phyloP scores from a whole-genome alignment of 2,113 vertebrate genomes.

The Hippocampus barbouri region DNA sequence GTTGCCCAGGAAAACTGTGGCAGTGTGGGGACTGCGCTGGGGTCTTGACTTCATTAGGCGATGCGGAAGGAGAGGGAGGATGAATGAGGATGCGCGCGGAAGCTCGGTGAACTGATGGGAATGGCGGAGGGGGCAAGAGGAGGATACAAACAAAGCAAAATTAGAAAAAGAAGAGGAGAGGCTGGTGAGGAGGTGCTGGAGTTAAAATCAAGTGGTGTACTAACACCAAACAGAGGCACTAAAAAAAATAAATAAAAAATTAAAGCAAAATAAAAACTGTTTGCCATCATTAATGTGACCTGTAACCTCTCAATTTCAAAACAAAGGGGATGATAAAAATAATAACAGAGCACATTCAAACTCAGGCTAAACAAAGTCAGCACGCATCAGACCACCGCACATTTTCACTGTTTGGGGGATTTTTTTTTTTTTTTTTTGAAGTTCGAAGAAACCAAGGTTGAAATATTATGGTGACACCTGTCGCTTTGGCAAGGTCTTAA shows the following conservation, averaged over 20 bases:
- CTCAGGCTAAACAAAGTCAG: no score
- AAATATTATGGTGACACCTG: background rate
- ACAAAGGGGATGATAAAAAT: no score
- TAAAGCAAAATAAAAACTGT: no score
- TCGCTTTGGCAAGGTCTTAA: background rate
- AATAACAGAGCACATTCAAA: no score
- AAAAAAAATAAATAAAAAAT: background rate
- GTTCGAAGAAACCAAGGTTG: no score
- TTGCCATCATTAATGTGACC: no score
- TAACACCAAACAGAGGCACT: constrained; percentile 1
- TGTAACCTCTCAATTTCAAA: no score
- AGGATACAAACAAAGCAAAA: constrained; percentile 36
- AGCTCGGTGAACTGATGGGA: constrained; percentile 73
- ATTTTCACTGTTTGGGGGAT: no score
- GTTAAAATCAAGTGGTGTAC: constrained; percentile 38
- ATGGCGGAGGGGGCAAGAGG: constrained; percentile 32
- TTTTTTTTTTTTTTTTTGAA: no score
- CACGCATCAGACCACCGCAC: no score
- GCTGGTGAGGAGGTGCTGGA: constrained; percentile 23
- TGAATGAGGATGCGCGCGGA: constrained; percentile 89
- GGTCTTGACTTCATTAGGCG: constrained; percentile 99
- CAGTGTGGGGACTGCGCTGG: constrained; percentile 86
- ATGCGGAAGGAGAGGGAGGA: constrained; percentile 83
- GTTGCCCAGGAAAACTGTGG: constrained; percentile 88
- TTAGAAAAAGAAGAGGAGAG: constrained; percentile 25